phyloP scores from a whole-genome alignment of 2,797 vertebrate species.

The Chaetodon trifasciatus region DNA sequence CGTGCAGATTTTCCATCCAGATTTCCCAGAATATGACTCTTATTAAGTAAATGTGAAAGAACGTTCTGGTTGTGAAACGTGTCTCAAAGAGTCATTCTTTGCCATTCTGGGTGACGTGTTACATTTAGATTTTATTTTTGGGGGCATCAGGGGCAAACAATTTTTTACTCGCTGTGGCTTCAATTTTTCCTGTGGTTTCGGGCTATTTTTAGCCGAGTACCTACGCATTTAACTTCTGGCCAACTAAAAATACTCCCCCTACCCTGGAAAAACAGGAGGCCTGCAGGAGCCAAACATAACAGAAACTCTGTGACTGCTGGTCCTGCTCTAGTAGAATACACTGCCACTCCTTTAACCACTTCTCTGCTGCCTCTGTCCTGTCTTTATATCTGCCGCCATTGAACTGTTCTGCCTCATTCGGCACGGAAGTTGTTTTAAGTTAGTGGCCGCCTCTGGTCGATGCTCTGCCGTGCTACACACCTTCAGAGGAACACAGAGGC shows the following conservation, averaged over 20 bases:
- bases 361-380: conserved; percentile 67
- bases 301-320: conserved; percentile 77
- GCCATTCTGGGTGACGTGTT: conserved; percentile 72
- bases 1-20: conserved; percentile 26
- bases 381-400: conserved; percentile 64
- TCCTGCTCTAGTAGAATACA: conserved; percentile 77
- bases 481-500: conserved; percentile 77
- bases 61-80: conserved; percentile 57
- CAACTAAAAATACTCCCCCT: conserved; percentile 85
- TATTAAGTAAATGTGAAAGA: conserved; percentile 59
- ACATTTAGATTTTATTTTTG: conserved; percentile 77
- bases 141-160: conserved; percentile 74
- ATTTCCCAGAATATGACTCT: conserved; percentile 55
- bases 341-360: conserved; percentile 76
- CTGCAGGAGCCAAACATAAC: conserved; percentile 79
- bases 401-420: conserved; percentile 61
- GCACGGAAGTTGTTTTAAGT: conserved; percentile 82
- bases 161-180: conserved; percentile 82
- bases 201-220: conserved; percentile 85
- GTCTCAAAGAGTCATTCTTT: conserved; percentile 78
- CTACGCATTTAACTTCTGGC: conserved; percentile 83
- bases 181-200: conserved; percentile 82
- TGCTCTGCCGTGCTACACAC: conserved; percentile 58
- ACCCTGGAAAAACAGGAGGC: conserved; percentile 85
- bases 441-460: conserved; percentile 64